phyloP scores from a whole-genome alignment of 2,797 vertebrate genomes.

The Enteromius anoplus region DNA sequence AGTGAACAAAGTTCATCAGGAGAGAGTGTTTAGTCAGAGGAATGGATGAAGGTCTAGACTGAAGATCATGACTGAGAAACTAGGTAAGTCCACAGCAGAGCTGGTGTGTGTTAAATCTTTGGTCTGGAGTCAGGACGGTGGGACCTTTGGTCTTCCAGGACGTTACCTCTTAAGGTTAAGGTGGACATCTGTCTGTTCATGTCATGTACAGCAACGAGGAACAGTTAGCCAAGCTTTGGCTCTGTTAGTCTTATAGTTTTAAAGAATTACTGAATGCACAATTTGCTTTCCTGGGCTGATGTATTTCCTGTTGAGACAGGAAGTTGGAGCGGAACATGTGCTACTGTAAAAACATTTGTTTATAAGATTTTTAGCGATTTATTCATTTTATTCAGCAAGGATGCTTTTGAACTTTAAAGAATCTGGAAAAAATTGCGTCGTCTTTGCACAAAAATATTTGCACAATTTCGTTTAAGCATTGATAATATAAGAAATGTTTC shows the following conservation, averaged over 20 bases:
- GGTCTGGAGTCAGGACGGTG: neutral
- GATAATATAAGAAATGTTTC: neutral
- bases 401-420: neutral
- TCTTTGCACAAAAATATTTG: neutral
- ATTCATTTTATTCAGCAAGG: neutral
- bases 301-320: conserved; percentile 7
- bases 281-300: too few relatives aligned
- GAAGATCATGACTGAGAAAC: conserved; percentile 47
- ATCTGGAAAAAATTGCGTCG: neutral
- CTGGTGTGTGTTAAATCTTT: neutral
- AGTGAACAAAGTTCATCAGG: neutral
- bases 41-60: conserved; percentile 37
- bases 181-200: neutral
- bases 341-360: neutral
- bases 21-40: neutral
- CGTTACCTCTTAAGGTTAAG: neutral
- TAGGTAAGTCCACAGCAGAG: conserved; percentile 46
- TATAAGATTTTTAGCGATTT: neutral
- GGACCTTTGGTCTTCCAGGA: neutral
- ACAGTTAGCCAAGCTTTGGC: neutral
- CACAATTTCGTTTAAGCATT: neutral
- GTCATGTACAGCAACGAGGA: neutral
- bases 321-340: neutral
- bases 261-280: neutral
- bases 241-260: neutral